These are phyloP conservation scores for Pipistrellus kuhlii DNA, from an alignment of 2,797 vertebrate genomes.

Conservation along the genomic window DNA sequence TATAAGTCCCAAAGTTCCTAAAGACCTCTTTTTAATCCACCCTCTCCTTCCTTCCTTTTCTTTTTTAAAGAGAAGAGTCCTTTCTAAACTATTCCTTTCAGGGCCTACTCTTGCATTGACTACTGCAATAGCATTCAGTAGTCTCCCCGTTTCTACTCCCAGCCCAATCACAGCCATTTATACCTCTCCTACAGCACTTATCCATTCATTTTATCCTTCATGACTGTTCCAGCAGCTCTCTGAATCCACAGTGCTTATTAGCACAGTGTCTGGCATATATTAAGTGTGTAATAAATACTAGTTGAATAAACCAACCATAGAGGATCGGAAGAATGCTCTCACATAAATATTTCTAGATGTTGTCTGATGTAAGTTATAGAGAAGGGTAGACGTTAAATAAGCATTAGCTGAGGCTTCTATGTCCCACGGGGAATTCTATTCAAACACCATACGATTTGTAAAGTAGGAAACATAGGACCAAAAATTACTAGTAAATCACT, in stretches of 20 bases:
- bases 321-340: conserved; percentile 23
- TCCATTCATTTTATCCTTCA: not conserved
- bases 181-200: not conserved
- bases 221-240: not conserved
- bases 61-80: not conserved
- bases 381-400: not conserved
- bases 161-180: not conserved
- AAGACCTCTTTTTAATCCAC: not conserved
- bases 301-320: conserved; percentile 34
- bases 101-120: not conserved
- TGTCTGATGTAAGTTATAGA: not conserved
- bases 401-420: not conserved
- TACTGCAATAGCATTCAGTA: not conserved
- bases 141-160: not conserved
- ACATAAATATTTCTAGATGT: not conserved
- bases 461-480: conserved; percentile 37
- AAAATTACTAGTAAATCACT: conserved; percentile 15
- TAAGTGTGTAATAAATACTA: conserved; percentile 5
- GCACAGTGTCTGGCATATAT: not conserved
- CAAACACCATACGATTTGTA: conserved; percentile 27
- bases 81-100: not conserved
- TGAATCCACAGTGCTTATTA: conserved; percentile 5
- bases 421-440: not conserved
- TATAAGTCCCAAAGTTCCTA: not conserved
- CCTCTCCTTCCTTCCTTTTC: not conserved